These are phyloP conservation scores for Morpho deidamia DNA, from an alignment of 2,888 invertebrate genomes.

Conservation along the genomic window DNA sequence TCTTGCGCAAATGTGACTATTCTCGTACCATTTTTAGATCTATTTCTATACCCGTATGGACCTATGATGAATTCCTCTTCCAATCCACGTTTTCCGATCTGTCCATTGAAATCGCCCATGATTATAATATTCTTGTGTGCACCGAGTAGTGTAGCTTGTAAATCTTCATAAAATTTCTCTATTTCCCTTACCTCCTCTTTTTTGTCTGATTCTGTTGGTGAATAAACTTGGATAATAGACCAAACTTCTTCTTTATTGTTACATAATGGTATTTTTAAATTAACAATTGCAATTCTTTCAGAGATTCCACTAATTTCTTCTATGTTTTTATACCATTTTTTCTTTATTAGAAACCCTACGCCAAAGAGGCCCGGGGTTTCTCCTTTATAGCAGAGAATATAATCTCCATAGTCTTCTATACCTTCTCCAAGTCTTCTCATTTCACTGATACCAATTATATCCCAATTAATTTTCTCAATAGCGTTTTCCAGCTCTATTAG, in stretches of 20 bases:
- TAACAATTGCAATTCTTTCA: conserved; percentile 23
- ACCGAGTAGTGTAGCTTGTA: conserved; percentile 10
- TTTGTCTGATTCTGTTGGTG: conserved; percentile 23
- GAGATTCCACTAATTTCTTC: conserved; percentile 25
- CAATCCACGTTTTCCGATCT: conserved; percentile 15
- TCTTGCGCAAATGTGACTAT: conserved; percentile 14
- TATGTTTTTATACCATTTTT: conserved; percentile 1
- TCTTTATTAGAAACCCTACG: conserved; percentile 15
- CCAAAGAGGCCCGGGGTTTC: not conserved
- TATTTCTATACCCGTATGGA: conserved; percentile 18
- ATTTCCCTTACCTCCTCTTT: conserved; percentile 19
- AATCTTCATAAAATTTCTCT: not conserved
- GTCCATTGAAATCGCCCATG: conserved; percentile 25
- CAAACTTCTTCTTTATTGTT: conserved; percentile 12
- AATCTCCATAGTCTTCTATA: conserved; percentile 1
- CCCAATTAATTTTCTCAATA: not conserved
- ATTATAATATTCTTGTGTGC: conserved; percentile 20
- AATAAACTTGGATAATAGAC: conserved; percentile 25
- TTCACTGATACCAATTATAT: conserved; percentile 4
- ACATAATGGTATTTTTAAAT: conserved; percentile 11
- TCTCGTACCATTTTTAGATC: conserved; percentile 1
- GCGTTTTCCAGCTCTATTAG: not conserved
- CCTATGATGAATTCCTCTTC: conserved; percentile 23
- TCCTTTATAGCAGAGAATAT: not conserved
- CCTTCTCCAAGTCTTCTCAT: conserved; percentile 2